Conservation (phyloP, 64 coral and sea anemone species). For the Actinia equina region DNA sequence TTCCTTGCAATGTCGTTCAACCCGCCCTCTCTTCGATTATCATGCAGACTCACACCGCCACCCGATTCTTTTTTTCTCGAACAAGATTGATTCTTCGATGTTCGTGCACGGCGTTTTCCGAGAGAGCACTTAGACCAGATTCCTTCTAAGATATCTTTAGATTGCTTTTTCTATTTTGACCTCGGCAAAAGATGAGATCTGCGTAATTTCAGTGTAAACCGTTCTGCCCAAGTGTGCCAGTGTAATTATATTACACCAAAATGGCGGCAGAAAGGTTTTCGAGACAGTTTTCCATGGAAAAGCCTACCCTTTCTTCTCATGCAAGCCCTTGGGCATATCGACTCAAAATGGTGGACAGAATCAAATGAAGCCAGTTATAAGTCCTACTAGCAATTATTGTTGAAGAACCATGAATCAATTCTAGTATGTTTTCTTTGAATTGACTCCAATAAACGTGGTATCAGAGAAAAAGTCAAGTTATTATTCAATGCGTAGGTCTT, state of each 20-base stretch:
- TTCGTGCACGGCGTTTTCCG: not conserved
- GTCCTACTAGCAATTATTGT: not conserved
- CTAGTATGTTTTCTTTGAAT: not conserved
- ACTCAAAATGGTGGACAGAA: not conserved
- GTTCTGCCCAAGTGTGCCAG: not conserved
- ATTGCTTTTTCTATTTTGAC: not conserved
- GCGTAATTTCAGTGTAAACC: not conserved
- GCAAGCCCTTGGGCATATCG: not conserved
- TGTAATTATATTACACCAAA: constrained; percentile 2
- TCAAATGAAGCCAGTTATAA: not conserved
- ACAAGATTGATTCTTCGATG: not conserved
- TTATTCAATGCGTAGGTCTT: not conserved
- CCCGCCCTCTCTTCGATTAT: not conserved
- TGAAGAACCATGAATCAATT: not conserved
- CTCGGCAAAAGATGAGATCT: not conserved
- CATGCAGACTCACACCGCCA: not conserved
- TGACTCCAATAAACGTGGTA: not conserved
- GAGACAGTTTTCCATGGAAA: not conserved
- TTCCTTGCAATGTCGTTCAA: not conserved
- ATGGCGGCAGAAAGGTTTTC: not conserved
- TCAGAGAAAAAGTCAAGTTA: not conserved
- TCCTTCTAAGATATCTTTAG: not conserved
- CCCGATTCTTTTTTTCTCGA: constrained; percentile 2
- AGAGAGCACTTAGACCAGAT: not conserved
- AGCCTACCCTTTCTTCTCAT: not conserved